Conservation (phyloP, 64 coral and sea anemone species). For the Dendronephthya gigantea region DNA sequence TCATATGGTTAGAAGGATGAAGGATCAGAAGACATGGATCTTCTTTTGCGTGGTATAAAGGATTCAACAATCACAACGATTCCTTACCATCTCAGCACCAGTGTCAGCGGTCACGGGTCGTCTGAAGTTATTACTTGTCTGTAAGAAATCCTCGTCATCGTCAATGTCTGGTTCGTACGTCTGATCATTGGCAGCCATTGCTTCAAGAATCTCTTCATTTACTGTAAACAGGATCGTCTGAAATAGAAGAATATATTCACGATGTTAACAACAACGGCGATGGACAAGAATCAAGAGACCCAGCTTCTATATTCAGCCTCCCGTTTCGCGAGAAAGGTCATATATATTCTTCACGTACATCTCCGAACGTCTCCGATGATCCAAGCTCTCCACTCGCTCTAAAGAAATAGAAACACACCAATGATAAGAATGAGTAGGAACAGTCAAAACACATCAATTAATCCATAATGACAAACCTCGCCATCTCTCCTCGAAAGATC, state of each 20-base stretch:
- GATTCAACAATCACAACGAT: background rate
- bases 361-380: slow-evolving; percentile 79
- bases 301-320: too few relatives aligned
- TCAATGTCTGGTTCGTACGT: slow-evolving; percentile 68
- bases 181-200: slow-evolving; percentile 87
- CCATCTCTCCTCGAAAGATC: slow-evolving; percentile 87
- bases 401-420: background rate
- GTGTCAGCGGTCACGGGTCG: slow-evolving; percentile 74
- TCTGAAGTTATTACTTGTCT: slow-evolving; percentile 61
- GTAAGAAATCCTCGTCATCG: slow-evolving; percentile 68
- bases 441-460: background rate
- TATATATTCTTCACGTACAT: slow-evolving; percentile 37
- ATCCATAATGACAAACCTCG: slow-evolving; percentile 28
- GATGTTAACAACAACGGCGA: too few relatives aligned
- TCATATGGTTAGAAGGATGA: too few relatives aligned
- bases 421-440: background rate
- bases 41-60: too few relatives aligned
- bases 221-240: slow-evolving; percentile 95
- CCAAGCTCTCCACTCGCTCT: slow-evolving; percentile 92
- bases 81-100: background rate
- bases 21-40: too few relatives aligned
- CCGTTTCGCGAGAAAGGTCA: too few relatives aligned
- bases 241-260: background rate
- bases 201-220: slow-evolving; percentile 81
- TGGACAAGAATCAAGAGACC: too few relatives aligned